Evolutionary conservation across 2,113 vertebrate genomes (phyloP).

Genomic region (Bothrops jararaca): DNA sequence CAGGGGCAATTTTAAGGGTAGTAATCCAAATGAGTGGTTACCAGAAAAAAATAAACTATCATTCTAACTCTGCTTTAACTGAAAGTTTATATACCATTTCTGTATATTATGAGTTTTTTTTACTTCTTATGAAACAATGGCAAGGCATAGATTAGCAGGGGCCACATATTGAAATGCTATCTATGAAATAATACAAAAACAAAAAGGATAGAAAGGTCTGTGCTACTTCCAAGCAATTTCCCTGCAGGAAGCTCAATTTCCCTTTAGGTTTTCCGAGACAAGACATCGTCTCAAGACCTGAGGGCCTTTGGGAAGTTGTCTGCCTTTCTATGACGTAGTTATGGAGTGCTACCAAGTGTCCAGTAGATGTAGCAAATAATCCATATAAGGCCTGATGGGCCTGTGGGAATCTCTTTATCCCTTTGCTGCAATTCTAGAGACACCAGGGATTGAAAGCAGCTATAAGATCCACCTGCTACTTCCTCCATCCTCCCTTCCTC

Average conservation of each 20-base stretch:
- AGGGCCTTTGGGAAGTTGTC: background rate
- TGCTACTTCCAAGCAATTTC: background rate
- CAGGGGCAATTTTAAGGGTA: background rate
- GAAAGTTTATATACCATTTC: background rate
- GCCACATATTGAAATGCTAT: background rate
- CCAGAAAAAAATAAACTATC: background rate
- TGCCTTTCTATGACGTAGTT: background rate
- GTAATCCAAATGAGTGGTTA: background rate
- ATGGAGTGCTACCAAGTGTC: constrained; percentile 15
- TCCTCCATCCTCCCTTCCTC: background rate
- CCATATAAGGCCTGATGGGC: constrained; percentile 52
- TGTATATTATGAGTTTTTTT: background rate
- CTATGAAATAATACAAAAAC: background rate
- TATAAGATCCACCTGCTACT: constrained; percentile 59
- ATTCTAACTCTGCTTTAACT: background rate
- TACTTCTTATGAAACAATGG: background rate
- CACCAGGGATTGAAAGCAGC: constrained; percentile 53
- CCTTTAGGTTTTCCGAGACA: background rate
- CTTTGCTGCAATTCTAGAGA: constrained; percentile 22
- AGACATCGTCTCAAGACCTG: background rate
- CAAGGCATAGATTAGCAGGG: background rate
- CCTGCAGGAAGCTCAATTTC: background rate
- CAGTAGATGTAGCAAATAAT: constrained; percentile 62
- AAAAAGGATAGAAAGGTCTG: background rate
- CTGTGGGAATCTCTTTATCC: constrained; percentile 56